Conservation (phyloP, 2,797 vertebrate species). For the Epinephelus coioides region DNA sequence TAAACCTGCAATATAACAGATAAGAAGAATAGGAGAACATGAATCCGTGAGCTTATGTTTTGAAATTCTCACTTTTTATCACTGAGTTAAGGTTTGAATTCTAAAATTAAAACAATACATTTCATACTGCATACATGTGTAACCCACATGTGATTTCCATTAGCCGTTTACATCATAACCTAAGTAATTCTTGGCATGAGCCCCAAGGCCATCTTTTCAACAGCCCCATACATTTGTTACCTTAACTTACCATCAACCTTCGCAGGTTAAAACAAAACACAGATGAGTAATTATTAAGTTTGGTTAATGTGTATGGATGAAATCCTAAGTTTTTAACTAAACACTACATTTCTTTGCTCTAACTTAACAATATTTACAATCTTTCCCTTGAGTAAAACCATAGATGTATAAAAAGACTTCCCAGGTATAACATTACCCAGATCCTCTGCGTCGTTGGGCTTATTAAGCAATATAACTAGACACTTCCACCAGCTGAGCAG, state of each 20-base stretch:
- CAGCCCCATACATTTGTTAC: background rate
- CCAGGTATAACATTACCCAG: no score
- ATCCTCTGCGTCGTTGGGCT: no score
- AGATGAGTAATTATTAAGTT: background rate
- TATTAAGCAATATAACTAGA: no score
- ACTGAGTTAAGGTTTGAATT: background rate
- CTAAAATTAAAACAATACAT: no score
- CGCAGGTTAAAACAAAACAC: background rate
- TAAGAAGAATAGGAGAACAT: background rate
- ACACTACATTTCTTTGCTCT: background rate
- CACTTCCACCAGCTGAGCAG: no score
- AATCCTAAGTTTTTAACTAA: background rate
- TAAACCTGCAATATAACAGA: background rate
- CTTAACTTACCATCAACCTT: background rate
- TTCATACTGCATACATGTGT: no score
- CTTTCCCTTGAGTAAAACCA: background rate
- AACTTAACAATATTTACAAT: background rate
- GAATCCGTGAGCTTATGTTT: background rate
- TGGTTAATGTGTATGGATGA: background rate
- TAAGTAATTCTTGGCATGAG: background rate
- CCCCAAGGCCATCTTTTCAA: background rate
- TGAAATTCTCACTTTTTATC: background rate
- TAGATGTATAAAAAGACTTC: no score
- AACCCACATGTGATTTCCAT: no score
- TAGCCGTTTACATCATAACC: no score